Evolutionary conservation across 2,888 invertebrate species (phyloP).

Genomic region (Acrobasis suavella): DNA sequence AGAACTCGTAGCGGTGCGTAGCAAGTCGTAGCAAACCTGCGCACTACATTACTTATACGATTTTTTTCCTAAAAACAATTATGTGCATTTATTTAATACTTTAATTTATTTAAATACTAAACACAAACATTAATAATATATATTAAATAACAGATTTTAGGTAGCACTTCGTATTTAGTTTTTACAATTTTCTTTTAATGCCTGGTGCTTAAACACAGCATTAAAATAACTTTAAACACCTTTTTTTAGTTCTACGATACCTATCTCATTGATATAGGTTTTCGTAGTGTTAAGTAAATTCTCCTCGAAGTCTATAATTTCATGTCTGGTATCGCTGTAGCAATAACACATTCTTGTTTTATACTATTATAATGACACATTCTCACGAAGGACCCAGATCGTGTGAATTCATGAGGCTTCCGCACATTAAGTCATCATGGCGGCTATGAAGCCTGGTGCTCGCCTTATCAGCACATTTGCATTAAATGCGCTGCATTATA

Average conservation of each 20-base stretch:
- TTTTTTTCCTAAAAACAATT: too few relatives aligned
- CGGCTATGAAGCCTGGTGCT: conserved; percentile 29
- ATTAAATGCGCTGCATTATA: conserved; percentile 52
- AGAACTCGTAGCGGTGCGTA: too few relatives aligned
- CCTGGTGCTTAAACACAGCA: too few relatives aligned
- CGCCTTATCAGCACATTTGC: conserved; percentile 60
- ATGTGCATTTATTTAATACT: too few relatives aligned
- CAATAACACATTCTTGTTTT: conserved; percentile 1
- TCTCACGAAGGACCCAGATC: conserved; percentile 23
- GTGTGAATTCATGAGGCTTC: conserved; percentile 49
- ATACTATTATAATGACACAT: conserved; percentile 8
- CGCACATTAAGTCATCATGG: conserved; percentile 46
- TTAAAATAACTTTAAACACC: too few relatives aligned
- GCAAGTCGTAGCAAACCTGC: too few relatives aligned
- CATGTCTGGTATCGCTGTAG: not conserved
- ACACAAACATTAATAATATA: not conserved
- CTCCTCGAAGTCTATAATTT: not conserved
- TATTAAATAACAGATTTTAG: not conserved
- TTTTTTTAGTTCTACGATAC: too few relatives aligned
- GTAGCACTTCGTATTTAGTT: not conserved
- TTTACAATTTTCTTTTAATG: not conserved
- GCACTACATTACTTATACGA: too few relatives aligned
- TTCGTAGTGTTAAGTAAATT: not conserved
- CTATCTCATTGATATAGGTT: too few relatives aligned
- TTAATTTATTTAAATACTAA: too few relatives aligned